Conservation (phyloP, 2,113 vertebrate species). For the Leucopsar rothschildi region DNA sequence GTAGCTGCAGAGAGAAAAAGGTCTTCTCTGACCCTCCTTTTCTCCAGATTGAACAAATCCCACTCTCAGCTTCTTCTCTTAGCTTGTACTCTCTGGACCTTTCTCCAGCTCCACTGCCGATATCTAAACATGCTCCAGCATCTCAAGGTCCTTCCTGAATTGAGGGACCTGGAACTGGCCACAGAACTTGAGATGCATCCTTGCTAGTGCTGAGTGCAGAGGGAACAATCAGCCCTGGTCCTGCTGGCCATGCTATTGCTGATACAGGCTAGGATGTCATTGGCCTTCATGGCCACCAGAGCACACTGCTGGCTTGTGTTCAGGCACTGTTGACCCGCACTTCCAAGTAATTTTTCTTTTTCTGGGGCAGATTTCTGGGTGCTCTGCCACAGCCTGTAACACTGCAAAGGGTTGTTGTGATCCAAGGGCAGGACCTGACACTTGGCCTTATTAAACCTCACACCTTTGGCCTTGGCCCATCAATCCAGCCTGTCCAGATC, state of each 20-base stretch:
- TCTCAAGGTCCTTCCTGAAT: not conserved
- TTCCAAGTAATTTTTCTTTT: not conserved
- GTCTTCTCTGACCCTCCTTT: not conserved
- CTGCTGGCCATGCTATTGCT: not conserved
- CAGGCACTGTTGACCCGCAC: not conserved
- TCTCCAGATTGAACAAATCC: not conserved
- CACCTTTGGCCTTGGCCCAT: too few relatives aligned
- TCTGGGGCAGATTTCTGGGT: rapidly evolving
- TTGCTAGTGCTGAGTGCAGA: not conserved
- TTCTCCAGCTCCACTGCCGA: not conserved
- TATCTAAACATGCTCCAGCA: not conserved
- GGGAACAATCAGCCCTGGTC: too few relatives aligned
- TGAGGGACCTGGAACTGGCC: not conserved
- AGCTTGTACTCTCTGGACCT: not conserved
- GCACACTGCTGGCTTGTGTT: not conserved
- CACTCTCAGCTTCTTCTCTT: not conserved
- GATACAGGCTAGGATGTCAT: not conserved
- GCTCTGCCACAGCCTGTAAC: not conserved
- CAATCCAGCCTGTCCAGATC: not conserved
- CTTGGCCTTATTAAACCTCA: not conserved
- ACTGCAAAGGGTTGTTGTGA: not conserved
- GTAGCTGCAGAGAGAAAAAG: not conserved
- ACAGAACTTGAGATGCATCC: not conserved
- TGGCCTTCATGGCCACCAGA: not conserved
- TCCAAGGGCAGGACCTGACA: not conserved